These are phyloP conservation scores for Galleria mellonella DNA, from an alignment of 1,140 invertebrate species.

Conservation along the genomic window DNA sequence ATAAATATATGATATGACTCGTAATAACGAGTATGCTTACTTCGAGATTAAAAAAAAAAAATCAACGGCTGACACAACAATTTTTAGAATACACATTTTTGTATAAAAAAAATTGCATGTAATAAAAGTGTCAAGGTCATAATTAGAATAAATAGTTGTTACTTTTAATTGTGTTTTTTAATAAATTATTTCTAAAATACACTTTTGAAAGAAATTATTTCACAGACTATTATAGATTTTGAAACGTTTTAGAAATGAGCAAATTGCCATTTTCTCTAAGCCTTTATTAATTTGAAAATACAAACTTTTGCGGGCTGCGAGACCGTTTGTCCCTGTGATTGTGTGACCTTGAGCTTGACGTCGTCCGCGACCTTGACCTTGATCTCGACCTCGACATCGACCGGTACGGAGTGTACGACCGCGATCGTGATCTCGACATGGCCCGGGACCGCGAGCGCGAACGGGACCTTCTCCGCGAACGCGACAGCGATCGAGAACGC, in stretches of 20 bases:
- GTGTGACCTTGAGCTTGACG: conserved; percentile 57
- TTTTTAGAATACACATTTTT: too few relatives aligned
- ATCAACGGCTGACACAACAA: too few relatives aligned
- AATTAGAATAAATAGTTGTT: too few relatives aligned
- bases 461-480: conserved; percentile 46
- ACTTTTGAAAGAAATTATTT: too few relatives aligned
- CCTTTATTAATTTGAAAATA: conserved; percentile 13
- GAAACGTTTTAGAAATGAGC: background rate
- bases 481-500: conserved; percentile 14
- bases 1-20: too few relatives aligned
- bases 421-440: conserved; percentile 38
- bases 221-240: too few relatives aligned
- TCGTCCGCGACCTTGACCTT: conserved; percentile 6
- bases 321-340: conserved; percentile 38
- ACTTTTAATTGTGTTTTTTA: too few relatives aligned
- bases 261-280: background rate
- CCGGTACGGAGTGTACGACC: conserved; percentile 9
- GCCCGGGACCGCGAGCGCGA: conserved; percentile 56
- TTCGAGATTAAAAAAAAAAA: too few relatives aligned
- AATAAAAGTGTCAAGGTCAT: too few relatives aligned
- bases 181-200: too few relatives aligned
- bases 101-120: too few relatives aligned
- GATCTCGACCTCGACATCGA: conserved; percentile 27
- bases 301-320: conserved; percentile 49
- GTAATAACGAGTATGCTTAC: too few relatives aligned